Base-by-base conservation (phyloP, 2,888 invertebrate species). In the Saturnia pavonia region DNA sequence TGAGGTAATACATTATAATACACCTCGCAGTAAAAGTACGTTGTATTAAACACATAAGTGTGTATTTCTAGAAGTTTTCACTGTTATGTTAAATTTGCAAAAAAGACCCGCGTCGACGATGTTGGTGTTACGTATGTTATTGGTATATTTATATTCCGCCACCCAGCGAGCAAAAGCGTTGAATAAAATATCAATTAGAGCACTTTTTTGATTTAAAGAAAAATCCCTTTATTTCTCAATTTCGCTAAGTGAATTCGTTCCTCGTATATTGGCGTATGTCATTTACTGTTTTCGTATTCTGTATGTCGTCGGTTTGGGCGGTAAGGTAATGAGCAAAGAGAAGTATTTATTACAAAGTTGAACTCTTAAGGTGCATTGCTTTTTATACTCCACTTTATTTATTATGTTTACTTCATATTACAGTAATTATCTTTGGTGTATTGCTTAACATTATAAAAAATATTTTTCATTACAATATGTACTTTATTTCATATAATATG, bases 101-200 rank as follows among this genome's bases (percentile, higher is more conserved):
- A 85, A 85, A 80, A 76, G 76, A 60, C 25, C 78, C 78, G 79
- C 80, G 70, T 76, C 82, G 79, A 79, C 83, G 80, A 80, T 82
- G 82, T 80, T 81, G 88, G 90, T 88, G 88, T 91, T 87, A 87
- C 83, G 84, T 88, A 85, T 85, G 86, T 87, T 88, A 86, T 84
- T 84, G 85, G 86, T 88, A 86, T 88, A 88, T 87, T 87, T 85
- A 88, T 85, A 83, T 83, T 76, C 81, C 82, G 88, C 93, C 93
- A 93, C 93, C 93, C 93, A 93, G 85, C 82, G 85, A 87, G 91
- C 83, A 84, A 85, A 87, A 87, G 85, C 87, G 85, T 85, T 89
- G 91, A 89, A 91, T 91, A 89, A 91, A 91, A 91, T 92, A 91
- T 92, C 91, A 93, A 93, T 93, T 92, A 91, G 90, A 90, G 85